Evolutionary conservation across 1,140 invertebrate genomes (phyloP), one percentile per base, ranked within the genome.

Genomic region (Neelides sp.): DNA sequence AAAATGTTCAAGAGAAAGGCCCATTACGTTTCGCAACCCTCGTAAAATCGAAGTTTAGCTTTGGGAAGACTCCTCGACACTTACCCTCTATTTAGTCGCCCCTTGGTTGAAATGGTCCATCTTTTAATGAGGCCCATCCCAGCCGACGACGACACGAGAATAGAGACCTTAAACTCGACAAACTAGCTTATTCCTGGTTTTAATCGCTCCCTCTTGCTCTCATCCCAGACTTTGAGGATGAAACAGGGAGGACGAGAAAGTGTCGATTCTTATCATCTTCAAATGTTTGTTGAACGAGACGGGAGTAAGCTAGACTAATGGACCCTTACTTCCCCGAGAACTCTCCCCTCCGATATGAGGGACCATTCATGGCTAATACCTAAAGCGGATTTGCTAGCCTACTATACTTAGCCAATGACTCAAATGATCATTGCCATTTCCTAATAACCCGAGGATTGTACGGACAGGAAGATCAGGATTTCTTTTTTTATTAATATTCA

Each of bases 11-110:
- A 45, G n/a, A n/a, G 48, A 48, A 55, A 55, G 43, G 51, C 44
- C 54, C 54, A 55, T 55, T 55, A 50, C 54, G 53, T 51, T 55
- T 55, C 43, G 54, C 54, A 55, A 55, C 47, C 48, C 35, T 55
- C 54, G 54, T 55, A 55, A 55, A 55, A 55, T 47, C 43, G 45
- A 55, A 48, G 51, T 55, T 55, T 51, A 48, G 42, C 43, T 24
- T 19, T 40, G 46, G 50, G 26, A 52, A 32, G 36, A 35, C 22
- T 42, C 13, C 40, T 5, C 24, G 34, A 27, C 32, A 23, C 34
- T 32, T 47, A 13, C n/a, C 28, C 36, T 47, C 44, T 34, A 34
- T 47, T 47, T 47, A 13, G 19, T 3, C 36, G 12, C 46, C 15
- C n/a, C 45, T 23, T 20, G 23, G 17, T 27, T 27, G 3, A 27